Evolutionary conservation across 2,113 vertebrate genomes (phyloP).

Genomic region (Muntiacus muntjak): DNA sequence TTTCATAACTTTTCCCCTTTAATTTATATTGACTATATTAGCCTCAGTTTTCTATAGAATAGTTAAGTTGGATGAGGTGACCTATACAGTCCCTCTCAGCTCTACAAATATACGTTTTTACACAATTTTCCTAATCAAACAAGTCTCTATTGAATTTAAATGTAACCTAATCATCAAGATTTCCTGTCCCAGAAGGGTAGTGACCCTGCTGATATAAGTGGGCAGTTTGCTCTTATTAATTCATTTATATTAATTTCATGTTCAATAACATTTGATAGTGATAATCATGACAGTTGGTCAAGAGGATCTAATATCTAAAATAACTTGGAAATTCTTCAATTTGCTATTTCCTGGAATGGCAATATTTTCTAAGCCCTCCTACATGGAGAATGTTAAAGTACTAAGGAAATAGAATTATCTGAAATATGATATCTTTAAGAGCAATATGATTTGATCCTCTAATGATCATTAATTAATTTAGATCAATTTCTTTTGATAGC

Average conservation of each 20-base stretch:
- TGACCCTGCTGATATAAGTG: not conserved
- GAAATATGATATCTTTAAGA: constrained; percentile 26
- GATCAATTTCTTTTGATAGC: constrained; percentile 28
- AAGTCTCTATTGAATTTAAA: not conserved
- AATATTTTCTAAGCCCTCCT: not conserved
- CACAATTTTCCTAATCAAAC: not conserved
- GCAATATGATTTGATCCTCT: constrained; percentile 28
- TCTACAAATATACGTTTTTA: not conserved
- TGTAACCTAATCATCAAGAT: not conserved
- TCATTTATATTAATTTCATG: not conserved
- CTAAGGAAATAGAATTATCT: constrained; percentile 45
- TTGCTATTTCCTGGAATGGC: constrained; percentile 24
- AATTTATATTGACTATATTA: not conserved
- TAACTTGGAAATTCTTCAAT: not conserved
- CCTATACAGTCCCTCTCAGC: not conserved
- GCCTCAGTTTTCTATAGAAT: not conserved
- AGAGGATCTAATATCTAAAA: constrained; percentile 10
- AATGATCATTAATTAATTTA: constrained; percentile 56
- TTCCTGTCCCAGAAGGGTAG: not conserved
- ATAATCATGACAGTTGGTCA: not conserved
- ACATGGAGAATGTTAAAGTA: not conserved
- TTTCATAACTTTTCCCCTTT: not conserved
- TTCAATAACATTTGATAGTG: not conserved
- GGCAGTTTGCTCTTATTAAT: not conserved
- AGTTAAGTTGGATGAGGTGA: not conserved